A percentile compares a stretch with the other conserved stretches of the same genome.
phyloP scores from a whole-genome alignment of 1,140 invertebrate species.

The Ceratina japonica region DNA sequence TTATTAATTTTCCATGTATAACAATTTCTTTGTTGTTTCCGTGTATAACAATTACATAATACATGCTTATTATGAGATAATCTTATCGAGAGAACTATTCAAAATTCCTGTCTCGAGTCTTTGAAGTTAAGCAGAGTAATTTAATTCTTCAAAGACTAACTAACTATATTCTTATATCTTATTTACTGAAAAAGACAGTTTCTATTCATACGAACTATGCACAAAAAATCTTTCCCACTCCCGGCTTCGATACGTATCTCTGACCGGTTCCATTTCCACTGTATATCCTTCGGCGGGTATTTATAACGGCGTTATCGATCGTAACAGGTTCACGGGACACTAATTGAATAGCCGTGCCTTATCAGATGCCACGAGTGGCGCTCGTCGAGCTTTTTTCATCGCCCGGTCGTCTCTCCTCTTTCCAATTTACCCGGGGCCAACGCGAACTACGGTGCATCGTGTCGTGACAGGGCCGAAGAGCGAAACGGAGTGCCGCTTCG shows the following conservation, averaged over 20 bases:
- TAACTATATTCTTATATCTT: too few relatives aligned
- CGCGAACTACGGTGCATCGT: slow-evolving; percentile 26
- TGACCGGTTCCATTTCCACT: slow-evolving; percentile 4
- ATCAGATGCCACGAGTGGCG: slow-evolving; percentile 27
- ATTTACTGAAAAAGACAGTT: too few relatives aligned
- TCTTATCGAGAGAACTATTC: too few relatives aligned
- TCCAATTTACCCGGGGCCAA: slow-evolving; percentile 39
- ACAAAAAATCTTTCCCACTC: background rate
- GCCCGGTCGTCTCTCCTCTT: slow-evolving; percentile 27
- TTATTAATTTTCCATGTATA: too few relatives aligned
- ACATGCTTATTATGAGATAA: too few relatives aligned
- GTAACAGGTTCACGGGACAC: slow-evolving; percentile 6
- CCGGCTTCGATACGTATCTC: background rate
- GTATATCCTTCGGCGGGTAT: background rate
- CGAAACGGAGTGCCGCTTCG: slow-evolving; percentile 24
- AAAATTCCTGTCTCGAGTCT: too few relatives aligned
- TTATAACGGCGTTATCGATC: slow-evolving; percentile 30
- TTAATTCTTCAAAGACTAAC: too few relatives aligned
- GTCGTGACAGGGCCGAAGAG: slow-evolving; percentile 27
- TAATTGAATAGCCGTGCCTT: slow-evolving; percentile 33
- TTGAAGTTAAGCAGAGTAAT: too few relatives aligned
- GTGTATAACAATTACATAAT: too few relatives aligned
- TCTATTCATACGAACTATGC: too few relatives aligned
- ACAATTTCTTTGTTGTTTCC: too few relatives aligned
- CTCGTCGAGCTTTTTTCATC: slow-evolving; percentile 24